These are phyloP conservation scores for Aplocera efformata DNA, from an alignment of 2,888 invertebrate species.

Conservation along the genomic window DNA sequence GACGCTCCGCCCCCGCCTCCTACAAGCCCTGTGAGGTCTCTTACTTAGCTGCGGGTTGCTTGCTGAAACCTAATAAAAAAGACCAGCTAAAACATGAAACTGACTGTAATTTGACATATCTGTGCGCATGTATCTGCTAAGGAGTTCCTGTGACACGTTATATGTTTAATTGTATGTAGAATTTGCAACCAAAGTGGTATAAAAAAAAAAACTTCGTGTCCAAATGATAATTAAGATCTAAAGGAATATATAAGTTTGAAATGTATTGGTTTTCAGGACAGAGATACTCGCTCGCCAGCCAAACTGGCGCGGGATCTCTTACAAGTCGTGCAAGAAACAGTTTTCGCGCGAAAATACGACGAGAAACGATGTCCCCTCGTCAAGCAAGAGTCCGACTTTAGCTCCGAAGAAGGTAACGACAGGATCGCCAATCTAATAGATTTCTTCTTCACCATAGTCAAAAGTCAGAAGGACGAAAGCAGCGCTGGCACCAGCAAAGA, in stretches of 20 bases:
- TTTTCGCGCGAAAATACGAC: slow-evolving; percentile 57
- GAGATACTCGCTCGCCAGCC: slow-evolving; percentile 48
- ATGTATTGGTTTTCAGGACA: too few species aligned
- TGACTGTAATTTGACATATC: too few species aligned
- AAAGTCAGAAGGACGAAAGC: slow-evolving; percentile 67
- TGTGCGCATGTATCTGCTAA: too few species aligned
- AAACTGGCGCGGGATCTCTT: slow-evolving; percentile 65
- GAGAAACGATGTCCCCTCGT: slow-evolving; percentile 67
- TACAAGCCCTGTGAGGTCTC: slow-evolving; percentile 53
- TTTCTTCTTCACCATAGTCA: slow-evolving; percentile 75
- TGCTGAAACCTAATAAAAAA: too few species aligned
- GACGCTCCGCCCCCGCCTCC: slow-evolving; percentile 56
- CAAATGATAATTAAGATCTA: too few species aligned
- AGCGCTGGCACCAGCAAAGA: slow-evolving; percentile 69
- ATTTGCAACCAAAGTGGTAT: too few species aligned
- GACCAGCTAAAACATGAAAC: too few species aligned
- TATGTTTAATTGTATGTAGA: too few species aligned
- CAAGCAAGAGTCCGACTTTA: slow-evolving; percentile 67
- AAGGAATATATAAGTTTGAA: too few species aligned
- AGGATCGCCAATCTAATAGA: slow-evolving; percentile 72
- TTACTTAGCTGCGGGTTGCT: too few species aligned
- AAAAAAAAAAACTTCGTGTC: too few species aligned
- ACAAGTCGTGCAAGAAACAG: slow-evolving; percentile 73
- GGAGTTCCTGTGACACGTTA: too few species aligned
- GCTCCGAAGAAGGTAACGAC: slow-evolving; percentile 64